Percentiles rank a stretch among this genome's conserved stretches.
These are phyloP conservation scores for Phrynocephalus vlangalii DNA, from an alignment of 2,797 vertebrate species.

Conservation along the genomic window DNA sequence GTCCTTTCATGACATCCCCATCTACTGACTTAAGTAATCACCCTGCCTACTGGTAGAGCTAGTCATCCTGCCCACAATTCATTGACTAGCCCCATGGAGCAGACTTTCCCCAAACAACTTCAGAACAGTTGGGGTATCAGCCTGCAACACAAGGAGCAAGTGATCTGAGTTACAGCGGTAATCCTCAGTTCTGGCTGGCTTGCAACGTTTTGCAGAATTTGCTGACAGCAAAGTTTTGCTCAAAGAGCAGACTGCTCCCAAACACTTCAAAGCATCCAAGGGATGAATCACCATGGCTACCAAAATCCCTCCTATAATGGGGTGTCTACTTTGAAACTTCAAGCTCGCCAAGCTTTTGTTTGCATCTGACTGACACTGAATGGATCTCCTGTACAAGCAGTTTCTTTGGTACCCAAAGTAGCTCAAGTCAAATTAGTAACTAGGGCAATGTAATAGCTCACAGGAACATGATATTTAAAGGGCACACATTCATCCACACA, in stretches of 20 bases:
- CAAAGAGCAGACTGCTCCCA: slow-evolving; percentile 19
- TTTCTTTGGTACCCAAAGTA: slow-evolving; percentile 5
- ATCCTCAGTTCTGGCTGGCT: slow-evolving; percentile 9
- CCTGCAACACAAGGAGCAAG: not conserved
- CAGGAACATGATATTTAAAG: not conserved
- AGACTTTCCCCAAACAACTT: not conserved
- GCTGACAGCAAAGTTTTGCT: slow-evolving; percentile 1
- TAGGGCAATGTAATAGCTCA: not conserved
- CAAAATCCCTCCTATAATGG: slow-evolving; percentile 1
- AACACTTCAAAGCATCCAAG: slow-evolving; percentile 11
- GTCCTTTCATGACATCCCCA: not conserved
- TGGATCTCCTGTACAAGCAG: slow-evolving; percentile 14
- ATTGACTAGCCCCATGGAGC: not conserved
- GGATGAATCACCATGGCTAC: slow-evolving; percentile 17
- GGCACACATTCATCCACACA: not conserved
- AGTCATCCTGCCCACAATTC: not conserved
- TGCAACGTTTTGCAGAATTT: slow-evolving; percentile 3
- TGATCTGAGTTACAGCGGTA: not conserved
- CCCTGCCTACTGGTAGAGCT: not conserved
- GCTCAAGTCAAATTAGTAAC: not conserved
- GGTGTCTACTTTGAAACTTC: slow-evolving; percentile 11
- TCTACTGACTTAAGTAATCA: not conserved
- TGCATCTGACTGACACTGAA: slow-evolving; percentile 7
- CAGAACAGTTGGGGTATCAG: not conserved
- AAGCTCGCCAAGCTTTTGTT: slow-evolving; percentile 4